Evolutionary conservation across 2,797 vertebrate genomes (phyloP).

Genomic region (Arnoldichthys spilopterus): DNA sequence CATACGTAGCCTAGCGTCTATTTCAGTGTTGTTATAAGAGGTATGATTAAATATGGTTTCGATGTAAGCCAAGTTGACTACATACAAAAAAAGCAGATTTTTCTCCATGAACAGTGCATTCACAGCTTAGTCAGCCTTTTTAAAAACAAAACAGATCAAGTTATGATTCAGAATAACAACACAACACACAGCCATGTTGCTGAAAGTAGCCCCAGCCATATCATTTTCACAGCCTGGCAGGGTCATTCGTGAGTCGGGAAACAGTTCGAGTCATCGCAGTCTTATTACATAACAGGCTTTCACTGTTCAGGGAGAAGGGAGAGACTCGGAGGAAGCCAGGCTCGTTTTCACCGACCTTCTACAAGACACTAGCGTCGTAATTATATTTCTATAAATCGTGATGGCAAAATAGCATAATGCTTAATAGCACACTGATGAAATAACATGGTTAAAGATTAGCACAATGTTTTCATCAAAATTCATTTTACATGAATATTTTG

Average conservation of each 20-base stretch:
- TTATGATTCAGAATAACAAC: neutral
- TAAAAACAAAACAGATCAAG: constrained; percentile 3
- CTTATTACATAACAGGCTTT: constrained; percentile 68
- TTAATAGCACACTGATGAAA: no score
- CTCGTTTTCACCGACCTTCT: neutral
- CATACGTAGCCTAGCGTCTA: neutral
- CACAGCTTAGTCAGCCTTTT: constrained; percentile 27
- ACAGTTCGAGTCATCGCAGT: constrained; percentile 40
- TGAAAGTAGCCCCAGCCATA: neutral
- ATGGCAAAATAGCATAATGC: no score
- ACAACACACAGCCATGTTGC: neutral
- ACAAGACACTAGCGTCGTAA: neutral
- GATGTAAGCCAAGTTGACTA: neutral
- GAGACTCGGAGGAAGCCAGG: neutral
- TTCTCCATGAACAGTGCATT: neutral
- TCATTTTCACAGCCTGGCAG: constrained; percentile 10
- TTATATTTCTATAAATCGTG: no score
- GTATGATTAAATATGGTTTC: neutral
- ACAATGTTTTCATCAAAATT: no score
- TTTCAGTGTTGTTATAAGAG: neutral
- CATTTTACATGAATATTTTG: no score
- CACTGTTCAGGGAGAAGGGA: constrained; percentile 52
- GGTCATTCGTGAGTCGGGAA: constrained; percentile 32
- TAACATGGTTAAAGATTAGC: no score
- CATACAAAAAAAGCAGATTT: neutral